phyloP scores from a whole-genome alignment of 2,797 vertebrate genomes.

The Anabacerthia variegaticeps region DNA sequence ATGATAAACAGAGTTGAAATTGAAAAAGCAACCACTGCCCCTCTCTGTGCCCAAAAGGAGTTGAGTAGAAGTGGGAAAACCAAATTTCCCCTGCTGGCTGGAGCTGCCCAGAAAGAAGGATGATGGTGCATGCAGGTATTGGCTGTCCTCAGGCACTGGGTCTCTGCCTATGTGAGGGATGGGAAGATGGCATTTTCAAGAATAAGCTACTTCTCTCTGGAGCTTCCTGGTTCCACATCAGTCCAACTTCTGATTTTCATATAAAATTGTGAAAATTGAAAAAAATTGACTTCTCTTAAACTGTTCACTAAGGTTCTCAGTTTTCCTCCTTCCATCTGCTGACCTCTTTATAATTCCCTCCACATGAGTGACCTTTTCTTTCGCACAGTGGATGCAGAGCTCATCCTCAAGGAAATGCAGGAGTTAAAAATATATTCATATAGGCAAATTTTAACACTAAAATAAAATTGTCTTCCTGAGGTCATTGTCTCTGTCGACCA shows the following conservation, averaged over 20 bases:
- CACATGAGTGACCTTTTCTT: accelerated
- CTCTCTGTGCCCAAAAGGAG: not conserved
- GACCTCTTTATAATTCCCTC: not conserved
- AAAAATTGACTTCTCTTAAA: not conserved
- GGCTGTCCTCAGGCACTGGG: accelerated
- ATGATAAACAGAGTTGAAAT: not conserved
- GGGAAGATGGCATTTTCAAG: not conserved
- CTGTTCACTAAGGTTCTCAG: not conserved
- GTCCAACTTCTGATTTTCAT: not conserved
- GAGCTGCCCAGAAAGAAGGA: not conserved
- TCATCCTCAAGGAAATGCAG: not conserved
- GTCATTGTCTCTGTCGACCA: conserved; percentile 57
- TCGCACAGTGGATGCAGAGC: not conserved
- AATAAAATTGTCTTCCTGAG: conserved; percentile 59
- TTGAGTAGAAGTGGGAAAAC: not conserved
- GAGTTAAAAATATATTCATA: conserved; percentile 61
- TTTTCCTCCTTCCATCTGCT: not conserved
- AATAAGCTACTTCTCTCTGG: not conserved
- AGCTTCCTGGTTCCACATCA: not conserved
- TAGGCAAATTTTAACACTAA: conserved; percentile 50
- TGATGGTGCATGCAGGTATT: accelerated
- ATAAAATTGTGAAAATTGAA: not conserved
- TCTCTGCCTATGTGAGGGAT: not conserved
- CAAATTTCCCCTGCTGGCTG: not conserved
- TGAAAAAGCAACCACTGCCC: not conserved